Base-by-base conservation (phyloP, 2,113 vertebrate species). In the Sciurus niger region DNA sequence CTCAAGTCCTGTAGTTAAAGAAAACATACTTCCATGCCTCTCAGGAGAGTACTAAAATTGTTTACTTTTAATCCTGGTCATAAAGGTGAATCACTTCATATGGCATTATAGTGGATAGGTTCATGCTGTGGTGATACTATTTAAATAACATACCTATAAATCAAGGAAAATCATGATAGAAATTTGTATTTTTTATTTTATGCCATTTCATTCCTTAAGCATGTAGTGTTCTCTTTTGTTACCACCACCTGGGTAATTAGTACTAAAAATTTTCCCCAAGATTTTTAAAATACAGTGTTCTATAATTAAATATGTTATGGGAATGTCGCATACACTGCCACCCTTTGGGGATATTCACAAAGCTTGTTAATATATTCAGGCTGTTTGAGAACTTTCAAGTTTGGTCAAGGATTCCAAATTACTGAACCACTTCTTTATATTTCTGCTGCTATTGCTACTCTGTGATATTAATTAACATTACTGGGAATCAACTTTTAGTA, bases 41-140 rank as follows among this genome's bases (percentile, higher is more conserved):
- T 34, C 17, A 58, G 17, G 43, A 68, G 68, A 95, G 1, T 74
- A 16, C 6, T n/a, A 51, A 80, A 65, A 37, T 43, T 40, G 20
- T 76, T 85, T 80, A 58, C 48, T 48, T 85, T 85, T 80, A 51
- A 67, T 92, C 32, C 55, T 79, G 73, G 28, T 63, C 77, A 83
- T 40, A 79, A 84, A 79, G 9, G 16, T 34, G 10, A 95, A 67
- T 67, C 48, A 3, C 58, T 74, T 84, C 79, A 58, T 51, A 55
- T 58, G 4, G 4, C 58, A 67, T 37, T 84, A 28, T 89, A 58
- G 8, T 58, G 53, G 4, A 24, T 12, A 78, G n/a, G 6, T 32
- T 68, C 24, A 17, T n/a, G 79, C 8, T 34, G 18, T 40, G 60
- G 0, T 51, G 22, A 48, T 8, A 40, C 7, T 89, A 84, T 30